Percentiles rank a stretch among this genome's conserved stretches.
These are phyloP conservation scores for Sympetrum striolatum DNA, from an alignment of 2,888 invertebrate genomes.

Conservation along the genomic window DNA sequence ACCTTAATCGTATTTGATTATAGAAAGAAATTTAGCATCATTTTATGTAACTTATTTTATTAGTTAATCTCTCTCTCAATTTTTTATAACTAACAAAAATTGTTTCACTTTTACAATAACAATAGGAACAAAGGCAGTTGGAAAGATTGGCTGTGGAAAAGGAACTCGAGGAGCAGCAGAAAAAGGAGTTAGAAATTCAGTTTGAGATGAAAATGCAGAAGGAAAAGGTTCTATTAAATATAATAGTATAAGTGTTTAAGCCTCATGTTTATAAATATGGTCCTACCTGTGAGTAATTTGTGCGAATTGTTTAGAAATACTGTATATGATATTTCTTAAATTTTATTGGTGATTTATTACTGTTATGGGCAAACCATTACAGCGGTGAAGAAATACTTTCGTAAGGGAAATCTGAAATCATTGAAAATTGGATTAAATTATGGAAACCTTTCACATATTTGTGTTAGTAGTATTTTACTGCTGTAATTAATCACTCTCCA, in stretches of 20 bases:
- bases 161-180: conserved; percentile 68
- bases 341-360: too few relatives aligned
- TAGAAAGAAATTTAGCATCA: background rate
- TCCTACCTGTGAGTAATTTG: too few relatives aligned
- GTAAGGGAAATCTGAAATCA: too few relatives aligned
- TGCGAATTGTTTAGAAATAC: too few relatives aligned
- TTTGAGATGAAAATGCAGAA: conserved; percentile 68
- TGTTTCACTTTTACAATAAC: conserved; percentile 47
- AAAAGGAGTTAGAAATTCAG: conserved; percentile 71
- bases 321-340: too few relatives aligned
- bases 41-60: background rate
- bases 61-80: background rate
- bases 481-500: too few relatives aligned
- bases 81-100: background rate
- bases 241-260: background rate
- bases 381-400: too few relatives aligned
- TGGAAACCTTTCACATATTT: too few relatives aligned
- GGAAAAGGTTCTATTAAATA: conserved; percentile 63
- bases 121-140: conserved; percentile 63
- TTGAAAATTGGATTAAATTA: too few relatives aligned
- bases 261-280: too few relatives aligned
- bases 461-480: too few relatives aligned
- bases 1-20: background rate
- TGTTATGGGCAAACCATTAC: too few relatives aligned
- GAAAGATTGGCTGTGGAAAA: conserved; percentile 67